Evolutionary conservation across 2,797 vertebrate species (phyloP).

Genomic region (Dendrocincla fuliginosa): DNA sequence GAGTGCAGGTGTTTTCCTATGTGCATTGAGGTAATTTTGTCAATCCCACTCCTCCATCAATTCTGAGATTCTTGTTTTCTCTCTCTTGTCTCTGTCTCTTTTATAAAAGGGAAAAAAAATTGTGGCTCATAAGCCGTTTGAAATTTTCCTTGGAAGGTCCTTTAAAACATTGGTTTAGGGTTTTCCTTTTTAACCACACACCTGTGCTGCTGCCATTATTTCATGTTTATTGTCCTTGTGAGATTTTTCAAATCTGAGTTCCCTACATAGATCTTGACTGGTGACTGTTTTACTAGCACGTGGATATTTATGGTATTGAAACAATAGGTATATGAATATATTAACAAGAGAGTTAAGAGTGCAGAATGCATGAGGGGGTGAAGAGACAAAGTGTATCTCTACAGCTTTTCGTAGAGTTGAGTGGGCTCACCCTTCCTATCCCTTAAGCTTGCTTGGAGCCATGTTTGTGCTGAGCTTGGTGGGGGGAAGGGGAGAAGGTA

Average conservation of each 20-base stretch:
- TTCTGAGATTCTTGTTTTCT: background rate
- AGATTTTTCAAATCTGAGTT: background rate
- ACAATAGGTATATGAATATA: background rate
- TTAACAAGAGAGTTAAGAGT: background rate
- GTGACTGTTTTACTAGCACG: background rate
- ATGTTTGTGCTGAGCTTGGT: background rate
- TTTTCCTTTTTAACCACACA: background rate
- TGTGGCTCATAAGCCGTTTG: background rate
- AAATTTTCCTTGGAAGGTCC: background rate
- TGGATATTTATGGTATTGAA: background rate
- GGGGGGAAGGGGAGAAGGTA: background rate
- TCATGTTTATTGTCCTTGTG: background rate
- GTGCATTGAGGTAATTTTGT: background rate
- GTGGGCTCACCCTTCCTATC: background rate
- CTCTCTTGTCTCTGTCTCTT: background rate
- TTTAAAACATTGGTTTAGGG: background rate
- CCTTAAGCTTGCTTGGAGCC: background rate
- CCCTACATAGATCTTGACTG: background rate
- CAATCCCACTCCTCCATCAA: fast-evolving
- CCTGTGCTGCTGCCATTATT: background rate
- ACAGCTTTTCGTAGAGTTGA: background rate
- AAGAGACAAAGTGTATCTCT: background rate
- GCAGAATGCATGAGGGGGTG: background rate
- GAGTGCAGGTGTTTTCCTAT: background rate
- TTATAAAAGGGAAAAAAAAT: background rate